Evolutionary conservation across 1,140 invertebrate species (phyloP).

Genomic region (Stegodyphus dumicola): DNA sequence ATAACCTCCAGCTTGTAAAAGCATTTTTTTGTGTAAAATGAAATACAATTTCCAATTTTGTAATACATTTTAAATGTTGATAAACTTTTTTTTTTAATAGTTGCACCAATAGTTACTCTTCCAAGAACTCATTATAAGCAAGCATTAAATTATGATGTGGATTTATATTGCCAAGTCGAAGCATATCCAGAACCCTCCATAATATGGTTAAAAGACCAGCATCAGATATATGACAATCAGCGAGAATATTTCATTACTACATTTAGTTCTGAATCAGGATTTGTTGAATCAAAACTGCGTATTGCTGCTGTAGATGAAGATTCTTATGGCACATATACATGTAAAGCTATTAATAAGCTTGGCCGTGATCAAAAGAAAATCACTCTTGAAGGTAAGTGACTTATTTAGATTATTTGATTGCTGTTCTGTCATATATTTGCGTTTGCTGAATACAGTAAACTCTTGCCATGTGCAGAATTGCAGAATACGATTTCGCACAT

Average conservation of each 20-base stretch:
- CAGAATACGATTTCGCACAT: too few species aligned
- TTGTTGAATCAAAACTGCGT: conserved; percentile 86
- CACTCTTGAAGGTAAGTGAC: conserved; percentile 73
- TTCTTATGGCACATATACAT: conserved; percentile 87
- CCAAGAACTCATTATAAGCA: conserved; percentile 79
- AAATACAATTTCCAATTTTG: too few species aligned
- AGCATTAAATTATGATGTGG: conserved; percentile 92
- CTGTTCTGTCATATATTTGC: too few species aligned
- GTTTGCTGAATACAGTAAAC: too few species aligned
- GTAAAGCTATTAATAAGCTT: conserved; percentile 88
- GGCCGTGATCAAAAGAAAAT: conserved; percentile 81
- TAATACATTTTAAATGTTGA: not conserved
- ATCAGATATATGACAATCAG: conserved; percentile 84
- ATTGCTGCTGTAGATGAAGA: conserved; percentile 91
- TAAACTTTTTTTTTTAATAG: not conserved
- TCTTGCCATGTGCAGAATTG: too few species aligned
- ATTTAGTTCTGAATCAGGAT: conserved; percentile 91
- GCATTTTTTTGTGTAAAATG: too few species aligned
- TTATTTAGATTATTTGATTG: too few species aligned
- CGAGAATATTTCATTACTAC: conserved; percentile 85
- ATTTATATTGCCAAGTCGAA: conserved; percentile 90
- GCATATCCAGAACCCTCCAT: conserved; percentile 93
- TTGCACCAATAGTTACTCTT: conserved; percentile 83
- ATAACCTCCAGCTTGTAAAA: too few species aligned
- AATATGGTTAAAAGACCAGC: conserved; percentile 85